phyloP scores from a whole-genome alignment of 2,797 vertebrate genomes.

The Acipenser ruthenus region DNA sequence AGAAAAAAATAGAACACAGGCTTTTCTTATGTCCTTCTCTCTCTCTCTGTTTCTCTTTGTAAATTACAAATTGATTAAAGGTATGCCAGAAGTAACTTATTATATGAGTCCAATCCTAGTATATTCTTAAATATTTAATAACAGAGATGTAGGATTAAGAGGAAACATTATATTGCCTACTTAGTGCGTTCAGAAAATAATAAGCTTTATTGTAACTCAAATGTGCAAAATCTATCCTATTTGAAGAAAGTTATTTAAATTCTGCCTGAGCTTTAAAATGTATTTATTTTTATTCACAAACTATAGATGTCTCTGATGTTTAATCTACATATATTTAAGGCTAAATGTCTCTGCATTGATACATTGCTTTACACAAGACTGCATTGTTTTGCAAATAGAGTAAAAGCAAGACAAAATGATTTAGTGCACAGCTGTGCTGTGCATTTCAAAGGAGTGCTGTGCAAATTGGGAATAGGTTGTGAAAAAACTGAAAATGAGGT shows the following conservation, averaged over 20 bases:
- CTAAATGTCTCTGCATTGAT: neutral
- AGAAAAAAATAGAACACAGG: too few species aligned
- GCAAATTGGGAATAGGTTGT: neutral
- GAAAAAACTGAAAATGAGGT: neutral
- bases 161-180: too few species aligned
- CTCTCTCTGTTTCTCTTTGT: too few species aligned
- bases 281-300: neutral
- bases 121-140: too few species aligned
- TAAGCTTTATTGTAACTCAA: neutral
- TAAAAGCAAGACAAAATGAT: neutral
- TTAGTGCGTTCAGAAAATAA: too few species aligned
- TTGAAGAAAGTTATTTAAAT: neutral
- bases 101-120: too few species aligned
- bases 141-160: too few species aligned
- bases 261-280: neutral
- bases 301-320: neutral
- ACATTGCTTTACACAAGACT: neutral
- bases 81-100: too few species aligned
- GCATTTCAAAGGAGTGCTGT: neutral
- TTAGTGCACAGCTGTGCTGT: neutral
- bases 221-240: neutral
- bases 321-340: neutral
- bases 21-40: too few species aligned
- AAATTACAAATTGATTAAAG: too few species aligned
- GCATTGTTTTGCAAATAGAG: neutral